Conservation (phyloP, 2,888 invertebrate species). For the Ophion slaviceki region DNA sequence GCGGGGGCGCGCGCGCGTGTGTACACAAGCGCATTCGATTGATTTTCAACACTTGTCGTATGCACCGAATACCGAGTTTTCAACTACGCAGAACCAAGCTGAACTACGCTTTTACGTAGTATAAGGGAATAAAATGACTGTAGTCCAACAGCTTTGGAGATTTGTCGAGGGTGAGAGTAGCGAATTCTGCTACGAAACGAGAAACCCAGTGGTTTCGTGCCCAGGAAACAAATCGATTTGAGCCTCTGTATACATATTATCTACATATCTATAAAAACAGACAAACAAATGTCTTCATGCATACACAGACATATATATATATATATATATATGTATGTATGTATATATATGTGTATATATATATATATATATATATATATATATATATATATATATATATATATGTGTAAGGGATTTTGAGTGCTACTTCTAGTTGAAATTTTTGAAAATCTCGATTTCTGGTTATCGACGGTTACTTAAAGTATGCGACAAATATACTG, state of each 20-base stretch:
- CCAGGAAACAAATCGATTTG: constrained; percentile 25
- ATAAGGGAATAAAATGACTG: constrained; percentile 48
- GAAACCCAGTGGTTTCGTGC: constrained; percentile 57
- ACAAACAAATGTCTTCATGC: background rate
- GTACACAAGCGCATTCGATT: constrained; percentile 13
- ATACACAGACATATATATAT: background rate
- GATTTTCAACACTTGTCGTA: constrained; percentile 28
- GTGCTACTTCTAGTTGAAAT: too few relatives aligned
- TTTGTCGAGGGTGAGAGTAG: background rate
- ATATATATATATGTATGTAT: background rate
- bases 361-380: too few relatives aligned
- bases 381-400: too few relatives aligned
- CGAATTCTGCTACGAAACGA: constrained; percentile 12
- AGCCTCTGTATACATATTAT: too few relatives aligned
- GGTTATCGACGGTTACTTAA: too few relatives aligned
- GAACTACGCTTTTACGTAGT: constrained; percentile 25
- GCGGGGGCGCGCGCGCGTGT: too few relatives aligned
- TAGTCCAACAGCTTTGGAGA: constrained; percentile 31
- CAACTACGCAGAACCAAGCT: constrained; percentile 29
- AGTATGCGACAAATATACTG: too few relatives aligned
- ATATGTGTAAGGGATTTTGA: too few relatives aligned
- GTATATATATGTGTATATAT: too few relatives aligned
- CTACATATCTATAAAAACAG: background rate
- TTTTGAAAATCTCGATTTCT: too few relatives aligned
- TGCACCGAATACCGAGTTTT: constrained; percentile 32